These are phyloP conservation scores for Prosapia bicincta DNA, from an alignment of 2,888 invertebrate species.

Conservation along the genomic window DNA sequence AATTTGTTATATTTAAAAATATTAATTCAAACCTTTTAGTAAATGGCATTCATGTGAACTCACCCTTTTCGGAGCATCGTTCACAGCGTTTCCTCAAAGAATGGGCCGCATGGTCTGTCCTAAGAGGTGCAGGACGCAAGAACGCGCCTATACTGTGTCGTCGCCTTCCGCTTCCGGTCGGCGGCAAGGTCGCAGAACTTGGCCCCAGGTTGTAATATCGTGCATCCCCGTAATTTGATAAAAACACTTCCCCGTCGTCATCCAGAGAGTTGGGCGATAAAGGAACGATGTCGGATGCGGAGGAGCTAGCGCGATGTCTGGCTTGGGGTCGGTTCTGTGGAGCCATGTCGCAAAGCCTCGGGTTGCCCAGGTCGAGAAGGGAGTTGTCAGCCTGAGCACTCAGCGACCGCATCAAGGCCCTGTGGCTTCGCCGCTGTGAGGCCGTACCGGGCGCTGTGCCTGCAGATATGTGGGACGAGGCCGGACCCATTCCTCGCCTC, in stretches of 20 bases:
- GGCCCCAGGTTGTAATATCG: conserved; percentile 53
- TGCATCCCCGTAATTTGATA: conserved; percentile 50
- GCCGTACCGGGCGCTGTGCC: conserved; percentile 34
- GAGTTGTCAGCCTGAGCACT: conserved; percentile 63
- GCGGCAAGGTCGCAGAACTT: conserved; percentile 44
- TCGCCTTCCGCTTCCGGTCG: conserved; percentile 49
- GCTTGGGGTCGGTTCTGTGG: conserved; percentile 46
- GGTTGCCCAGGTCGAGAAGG: conserved; percentile 64
- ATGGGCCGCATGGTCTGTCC: conserved; percentile 29
- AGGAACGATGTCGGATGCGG: conserved; percentile 36
- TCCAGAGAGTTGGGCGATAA: conserved; percentile 41
- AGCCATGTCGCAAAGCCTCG: conserved; percentile 66
- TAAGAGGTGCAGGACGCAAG: conserved; percentile 30
- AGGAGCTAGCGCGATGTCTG: conserved; percentile 35
- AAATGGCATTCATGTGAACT: neutral
- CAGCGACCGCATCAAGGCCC: conserved; percentile 59
- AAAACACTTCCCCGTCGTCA: conserved; percentile 60
- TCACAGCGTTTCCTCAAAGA: conserved; percentile 24
- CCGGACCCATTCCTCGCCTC: conserved; percentile 21
- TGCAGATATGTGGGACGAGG: conserved; percentile 20
- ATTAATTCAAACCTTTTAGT: neutral
- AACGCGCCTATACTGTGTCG: conserved; percentile 69
- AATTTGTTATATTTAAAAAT: no score
- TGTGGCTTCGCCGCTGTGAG: conserved; percentile 50
- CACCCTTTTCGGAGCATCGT: conserved; percentile 24